phyloP scores from a whole-genome alignment of 2,888 invertebrate genomes.

The Chrysolina americana region DNA sequence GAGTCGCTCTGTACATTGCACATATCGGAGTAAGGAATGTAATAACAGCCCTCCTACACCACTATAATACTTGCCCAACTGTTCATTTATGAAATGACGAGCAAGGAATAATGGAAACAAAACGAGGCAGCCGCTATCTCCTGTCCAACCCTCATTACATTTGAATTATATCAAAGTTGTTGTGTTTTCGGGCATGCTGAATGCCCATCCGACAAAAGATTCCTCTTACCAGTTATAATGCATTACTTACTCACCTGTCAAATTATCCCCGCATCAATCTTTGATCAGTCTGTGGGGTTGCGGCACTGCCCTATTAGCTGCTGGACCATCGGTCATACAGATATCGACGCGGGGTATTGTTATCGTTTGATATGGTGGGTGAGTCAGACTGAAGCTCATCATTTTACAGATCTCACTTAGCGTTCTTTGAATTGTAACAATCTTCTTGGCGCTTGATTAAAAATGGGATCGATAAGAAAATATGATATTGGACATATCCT shows the following conservation, averaged over 20 bases:
- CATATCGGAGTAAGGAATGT: conserved; percentile 3
- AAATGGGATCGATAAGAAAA: too few relatives aligned
- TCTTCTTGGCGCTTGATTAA: too few relatives aligned
- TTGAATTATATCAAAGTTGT: conserved; percentile 52
- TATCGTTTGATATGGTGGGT: background rate
- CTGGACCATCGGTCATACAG: conserved; percentile 41
- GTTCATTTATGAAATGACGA: conserved; percentile 61
- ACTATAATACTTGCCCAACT: conserved; percentile 60
- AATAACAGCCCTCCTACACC: conserved; percentile 25
- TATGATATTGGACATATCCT: too few relatives aligned
- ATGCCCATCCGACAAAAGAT: conserved; percentile 52
- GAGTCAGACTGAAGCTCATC: background rate
- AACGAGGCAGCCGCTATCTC: conserved; percentile 56
- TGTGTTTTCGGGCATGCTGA: conserved; percentile 35
- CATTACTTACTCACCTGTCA: conserved; percentile 61
- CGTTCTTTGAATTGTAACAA: too few relatives aligned
- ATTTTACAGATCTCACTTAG: too few relatives aligned
- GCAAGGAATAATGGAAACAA: conserved; percentile 61
- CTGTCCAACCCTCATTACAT: conserved; percentile 62
- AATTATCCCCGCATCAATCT: conserved; percentile 62
- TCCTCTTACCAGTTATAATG: conserved; percentile 57
- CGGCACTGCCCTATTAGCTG: conserved; percentile 58
- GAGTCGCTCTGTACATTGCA: background rate
- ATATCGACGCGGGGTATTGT: background rate
- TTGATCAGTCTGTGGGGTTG: conserved; percentile 54